These are phyloP conservation scores for Sinella curviseta DNA, from an alignment of 1,140 invertebrate genomes.

Conservation along the genomic window DNA sequence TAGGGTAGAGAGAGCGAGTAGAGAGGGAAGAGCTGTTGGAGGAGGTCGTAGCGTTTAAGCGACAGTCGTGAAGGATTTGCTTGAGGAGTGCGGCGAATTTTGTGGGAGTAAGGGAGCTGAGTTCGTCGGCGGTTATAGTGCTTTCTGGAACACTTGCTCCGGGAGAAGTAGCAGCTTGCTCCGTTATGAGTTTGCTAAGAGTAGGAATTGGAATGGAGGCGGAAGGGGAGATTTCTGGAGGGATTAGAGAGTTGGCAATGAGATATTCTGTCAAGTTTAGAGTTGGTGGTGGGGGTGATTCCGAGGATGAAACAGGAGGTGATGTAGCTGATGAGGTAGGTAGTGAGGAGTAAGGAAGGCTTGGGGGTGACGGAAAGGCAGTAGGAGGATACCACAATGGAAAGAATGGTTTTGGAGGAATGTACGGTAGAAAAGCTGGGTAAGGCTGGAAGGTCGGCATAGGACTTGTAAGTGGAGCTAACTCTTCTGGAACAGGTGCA, in stretches of 20 bases:
- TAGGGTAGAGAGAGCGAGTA: not conserved
- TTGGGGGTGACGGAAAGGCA: not conserved
- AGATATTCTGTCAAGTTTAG: constrained; percentile 1
- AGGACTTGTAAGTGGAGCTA: not conserved
- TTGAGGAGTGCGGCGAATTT: not conserved
- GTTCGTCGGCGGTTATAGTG: not conserved
- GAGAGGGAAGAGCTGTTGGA: not conserved
- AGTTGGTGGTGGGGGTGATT: not conserved
- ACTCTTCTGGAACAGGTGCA: not conserved
- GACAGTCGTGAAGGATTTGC: not conserved
- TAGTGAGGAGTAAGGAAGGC: not conserved
- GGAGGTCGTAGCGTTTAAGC: not conserved
- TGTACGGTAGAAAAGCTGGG: not conserved
- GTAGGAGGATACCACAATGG: not conserved
- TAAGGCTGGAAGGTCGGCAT: not conserved
- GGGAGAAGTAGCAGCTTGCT: not conserved
- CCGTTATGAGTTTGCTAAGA: not conserved
- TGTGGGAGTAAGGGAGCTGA: not conserved
- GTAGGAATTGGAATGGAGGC: not conserved
- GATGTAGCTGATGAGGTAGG: not conserved
- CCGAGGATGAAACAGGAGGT: not conserved
- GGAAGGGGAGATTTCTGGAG: not conserved
- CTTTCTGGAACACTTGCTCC: not conserved
- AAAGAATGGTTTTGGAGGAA: not conserved
- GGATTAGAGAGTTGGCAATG: not conserved